Evolutionary conservation across 2,797 vertebrate species (phyloP).

Genomic region (Artibeus lituratus): DNA sequence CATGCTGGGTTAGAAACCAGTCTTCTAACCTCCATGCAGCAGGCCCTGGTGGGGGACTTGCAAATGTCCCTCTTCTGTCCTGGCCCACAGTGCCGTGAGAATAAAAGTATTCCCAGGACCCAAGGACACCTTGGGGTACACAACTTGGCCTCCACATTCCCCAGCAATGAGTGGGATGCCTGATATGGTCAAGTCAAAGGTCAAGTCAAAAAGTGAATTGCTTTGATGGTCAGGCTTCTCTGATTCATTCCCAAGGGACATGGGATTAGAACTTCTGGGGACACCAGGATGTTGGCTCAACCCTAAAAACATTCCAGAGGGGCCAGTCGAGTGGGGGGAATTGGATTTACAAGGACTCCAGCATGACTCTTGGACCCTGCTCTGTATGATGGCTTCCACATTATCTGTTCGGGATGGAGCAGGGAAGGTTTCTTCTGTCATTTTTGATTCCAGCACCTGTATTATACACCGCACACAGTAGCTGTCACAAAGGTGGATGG

Average conservation of each 20-base stretch:
- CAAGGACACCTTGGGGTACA: neutral
- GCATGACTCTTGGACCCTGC: neutral
- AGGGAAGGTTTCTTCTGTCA: fast-evolving
- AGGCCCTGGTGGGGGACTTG: neutral
- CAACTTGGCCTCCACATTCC: neutral
- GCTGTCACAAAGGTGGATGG: neutral
- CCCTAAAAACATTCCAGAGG: neutral
- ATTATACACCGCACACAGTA: neutral
- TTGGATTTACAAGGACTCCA: neutral
- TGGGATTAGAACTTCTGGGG: neutral
- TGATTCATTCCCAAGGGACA: neutral
- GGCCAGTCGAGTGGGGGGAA: neutral
- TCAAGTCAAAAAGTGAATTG: neutral
- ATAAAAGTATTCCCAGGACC: constrained; percentile 16
- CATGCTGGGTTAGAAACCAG: neutral
- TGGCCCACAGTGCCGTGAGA: constrained; percentile 7
- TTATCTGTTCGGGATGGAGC: neutral
- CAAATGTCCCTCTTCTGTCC: neutral
- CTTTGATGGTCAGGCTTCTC: neutral
- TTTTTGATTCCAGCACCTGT: neutral
- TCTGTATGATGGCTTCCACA: neutral
- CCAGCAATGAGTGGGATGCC: neutral
- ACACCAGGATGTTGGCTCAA: neutral
- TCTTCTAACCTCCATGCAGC: neutral
- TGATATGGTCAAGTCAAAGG: neutral